Percentiles rank a stretch among this genome's conserved stretches.
phyloP scores from a whole-genome alignment of 2,113 vertebrate genomes.

The Chaetodon auriga region DNA sequence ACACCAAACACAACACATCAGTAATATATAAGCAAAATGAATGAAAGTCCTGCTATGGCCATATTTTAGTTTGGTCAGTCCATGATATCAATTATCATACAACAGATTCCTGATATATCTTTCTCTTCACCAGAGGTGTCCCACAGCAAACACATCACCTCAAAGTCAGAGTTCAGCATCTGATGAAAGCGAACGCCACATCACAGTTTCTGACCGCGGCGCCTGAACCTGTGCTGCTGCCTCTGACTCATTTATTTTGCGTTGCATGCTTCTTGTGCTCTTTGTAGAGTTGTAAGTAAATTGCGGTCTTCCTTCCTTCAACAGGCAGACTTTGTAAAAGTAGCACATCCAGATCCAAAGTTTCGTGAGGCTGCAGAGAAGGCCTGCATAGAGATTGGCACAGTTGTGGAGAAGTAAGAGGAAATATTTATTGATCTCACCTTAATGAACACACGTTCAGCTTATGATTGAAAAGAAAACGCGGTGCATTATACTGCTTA shows the following conservation, averaged over 20 bases:
- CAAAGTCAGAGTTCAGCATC: not conserved
- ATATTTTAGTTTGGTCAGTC: not conserved
- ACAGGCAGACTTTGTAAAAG: constrained; percentile 97
- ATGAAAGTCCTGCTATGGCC: not conserved
- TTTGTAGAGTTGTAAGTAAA: not conserved
- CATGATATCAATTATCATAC: not conserved
- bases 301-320: not conserved
- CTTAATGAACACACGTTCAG: not conserved
- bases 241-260: not conserved
- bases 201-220: no score
- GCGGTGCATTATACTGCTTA: not conserved
- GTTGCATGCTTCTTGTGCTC: not conserved
- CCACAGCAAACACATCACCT: not conserved
- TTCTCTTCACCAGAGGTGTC: not conserved
- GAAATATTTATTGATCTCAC: not conserved
- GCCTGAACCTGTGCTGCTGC: not conserved
- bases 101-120: not conserved
- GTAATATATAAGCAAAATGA: not conserved
- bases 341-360: constrained; percentile 91
- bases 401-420: constrained; percentile 93
- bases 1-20: no score
- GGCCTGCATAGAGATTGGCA: constrained; percentile 92
- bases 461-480: not conserved
- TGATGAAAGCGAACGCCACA: no score
- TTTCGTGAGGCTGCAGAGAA: constrained; percentile 95